These are phyloP conservation scores for Bombus impatiens DNA, from an alignment of 1,140 invertebrate genomes.

Conservation along the genomic window DNA sequence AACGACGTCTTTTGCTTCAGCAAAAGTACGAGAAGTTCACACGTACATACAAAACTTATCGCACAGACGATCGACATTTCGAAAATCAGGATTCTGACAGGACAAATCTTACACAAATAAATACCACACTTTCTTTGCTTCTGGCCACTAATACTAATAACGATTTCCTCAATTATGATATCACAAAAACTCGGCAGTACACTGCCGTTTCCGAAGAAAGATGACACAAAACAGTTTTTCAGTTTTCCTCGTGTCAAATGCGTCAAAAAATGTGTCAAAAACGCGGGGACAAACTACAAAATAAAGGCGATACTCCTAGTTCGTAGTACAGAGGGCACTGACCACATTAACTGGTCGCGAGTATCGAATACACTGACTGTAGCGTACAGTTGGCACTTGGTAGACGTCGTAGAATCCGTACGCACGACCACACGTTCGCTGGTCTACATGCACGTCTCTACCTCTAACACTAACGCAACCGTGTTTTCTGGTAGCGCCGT, in stretches of 20 bases:
- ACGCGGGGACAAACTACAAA: not conserved
- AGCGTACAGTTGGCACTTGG: conserved; percentile 42
- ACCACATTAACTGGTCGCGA: conserved; percentile 60
- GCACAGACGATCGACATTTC: conserved; percentile 17
- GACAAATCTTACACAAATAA: not conserved
- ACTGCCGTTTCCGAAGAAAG: not conserved
- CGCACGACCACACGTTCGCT: not conserved
- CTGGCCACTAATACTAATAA: too few relatives aligned
- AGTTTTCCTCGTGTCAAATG: not conserved
- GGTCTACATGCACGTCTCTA: not conserved
- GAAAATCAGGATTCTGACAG: not conserved
- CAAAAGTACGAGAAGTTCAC: too few relatives aligned
- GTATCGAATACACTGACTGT: conserved; percentile 63
- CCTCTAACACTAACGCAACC: not conserved
- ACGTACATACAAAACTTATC: not conserved
- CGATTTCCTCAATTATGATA: not conserved
- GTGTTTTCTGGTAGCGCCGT: not conserved
- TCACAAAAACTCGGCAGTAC: not conserved
- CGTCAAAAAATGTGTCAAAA: not conserved
- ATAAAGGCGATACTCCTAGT: conserved; percentile 29
- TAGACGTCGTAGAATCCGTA: conserved; percentile 41
- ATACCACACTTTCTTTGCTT: not conserved
- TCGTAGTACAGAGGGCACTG: conserved; percentile 61
- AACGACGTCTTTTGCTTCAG: too few relatives aligned
- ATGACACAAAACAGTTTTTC: not conserved